Conservation (phyloP, 2,113 vertebrate genomes). For the Rhinolophus ferrumequinum region DNA sequence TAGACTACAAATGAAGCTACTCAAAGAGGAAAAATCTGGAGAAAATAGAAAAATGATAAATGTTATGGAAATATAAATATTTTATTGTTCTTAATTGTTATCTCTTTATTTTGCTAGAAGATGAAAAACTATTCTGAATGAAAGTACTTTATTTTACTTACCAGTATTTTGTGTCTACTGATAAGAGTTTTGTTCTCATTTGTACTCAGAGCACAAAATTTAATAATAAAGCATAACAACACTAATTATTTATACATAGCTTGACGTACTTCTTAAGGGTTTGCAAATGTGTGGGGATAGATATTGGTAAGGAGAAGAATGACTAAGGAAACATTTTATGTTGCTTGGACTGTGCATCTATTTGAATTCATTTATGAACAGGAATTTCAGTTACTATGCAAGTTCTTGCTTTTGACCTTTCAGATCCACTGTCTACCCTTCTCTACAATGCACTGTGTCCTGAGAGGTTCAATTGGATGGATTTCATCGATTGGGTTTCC, state of each 20-base stretch:
- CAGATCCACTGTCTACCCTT: background rate
- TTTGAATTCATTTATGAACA: background rate
- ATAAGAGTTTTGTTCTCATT: slow-evolving; percentile 16
- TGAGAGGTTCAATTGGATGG: background rate
- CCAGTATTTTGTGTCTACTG: background rate
- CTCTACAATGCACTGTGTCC: background rate
- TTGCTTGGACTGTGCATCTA: background rate
- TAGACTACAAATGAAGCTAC: slow-evolving; percentile 10
- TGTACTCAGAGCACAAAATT: background rate
- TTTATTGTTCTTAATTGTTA: background rate
- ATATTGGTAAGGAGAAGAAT: background rate
- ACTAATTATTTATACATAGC: background rate
- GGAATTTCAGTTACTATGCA: background rate
- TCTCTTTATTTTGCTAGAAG: background rate
- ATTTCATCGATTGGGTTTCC: background rate
- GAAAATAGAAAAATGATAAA: background rate
- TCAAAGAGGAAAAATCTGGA: background rate
- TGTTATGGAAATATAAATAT: slow-evolving; percentile 1
- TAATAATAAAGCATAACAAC: background rate
- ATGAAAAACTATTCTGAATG: slow-evolving; percentile 26
- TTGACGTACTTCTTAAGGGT: background rate
- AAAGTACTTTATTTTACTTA: slow-evolving; percentile 46
- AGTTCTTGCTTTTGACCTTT: background rate
- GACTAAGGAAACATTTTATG: background rate
- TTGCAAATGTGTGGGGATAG: background rate